Evolutionary conservation across 2,888 invertebrate species (phyloP), one percentile per base, ranked within the genome.

Genomic region (Dromius quadrimaculatus): DNA sequence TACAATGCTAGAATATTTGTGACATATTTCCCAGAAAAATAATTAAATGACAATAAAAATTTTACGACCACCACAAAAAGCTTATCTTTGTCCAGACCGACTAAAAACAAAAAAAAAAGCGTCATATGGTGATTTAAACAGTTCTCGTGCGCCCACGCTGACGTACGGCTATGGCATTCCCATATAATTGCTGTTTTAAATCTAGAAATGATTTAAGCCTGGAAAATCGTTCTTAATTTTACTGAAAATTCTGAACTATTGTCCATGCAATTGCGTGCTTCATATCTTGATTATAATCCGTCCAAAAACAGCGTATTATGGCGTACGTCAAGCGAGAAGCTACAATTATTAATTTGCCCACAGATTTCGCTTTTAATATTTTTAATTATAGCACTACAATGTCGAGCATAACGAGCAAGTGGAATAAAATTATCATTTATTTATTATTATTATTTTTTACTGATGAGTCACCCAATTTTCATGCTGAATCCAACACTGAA

Each of bases 321-420:
- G 15, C 50, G 50, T 23, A 54, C 28, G 13, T 54, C 50, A 54
- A 15, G 50, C 50, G 50, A 23, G 50, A 54, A 54, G 50, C 50
- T 28, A 28, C 50, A 28, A 23, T 54, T 54, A 54, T 64, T 47
- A 45, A 64, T 34, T 64, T 64, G 47, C 64, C 20, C 20, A 38
- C 38, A 61, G 61, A 61, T 61, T 45, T 64, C 50, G 34, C 47
- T 64, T 64, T 64, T 64, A 64, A 64, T 64, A 64, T 32, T 64
- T 64, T 64, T 64, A 64, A 64, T 64, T 64, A 64, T n/a, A n/a
- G n/a, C n/a, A n/a, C n/a, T n/a, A n/a, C n/a, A n/a, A n/a, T n/a
- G n/a, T n/a, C n/a, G n/a, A n/a, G n/a, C n/a, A n/a, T n/a, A n/a
- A n/a, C n/a, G n/a, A n/a, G n/a, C n/a, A n/a, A n/a, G n/a, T n/a